Percentiles rank a stretch among this genome's conserved stretches.
Conservation (phyloP, 2,888 invertebrate genomes). For the Lordiphosa fenestrarum region DNA sequence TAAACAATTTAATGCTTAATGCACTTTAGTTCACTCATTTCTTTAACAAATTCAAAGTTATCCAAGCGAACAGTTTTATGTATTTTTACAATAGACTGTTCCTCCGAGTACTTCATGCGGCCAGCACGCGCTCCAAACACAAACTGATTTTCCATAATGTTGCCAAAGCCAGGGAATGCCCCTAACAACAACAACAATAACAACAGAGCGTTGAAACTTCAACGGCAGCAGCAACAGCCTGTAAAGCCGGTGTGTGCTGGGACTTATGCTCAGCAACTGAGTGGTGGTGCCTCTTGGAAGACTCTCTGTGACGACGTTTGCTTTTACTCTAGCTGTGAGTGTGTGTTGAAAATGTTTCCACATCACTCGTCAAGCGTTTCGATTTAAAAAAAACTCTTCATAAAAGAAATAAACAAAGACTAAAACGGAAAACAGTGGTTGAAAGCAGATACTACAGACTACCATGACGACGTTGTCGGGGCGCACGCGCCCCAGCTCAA, state of each 20-base stretch:
- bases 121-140: slow-evolving; percentile 64
- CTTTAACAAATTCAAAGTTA: too few species aligned
- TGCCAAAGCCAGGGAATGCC: slow-evolving; percentile 65
- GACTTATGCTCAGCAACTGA: slow-evolving; percentile 39
- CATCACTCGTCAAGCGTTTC: slow-evolving; percentile 81
- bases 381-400: slow-evolving; percentile 61
- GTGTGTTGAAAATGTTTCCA: slow-evolving; percentile 79
- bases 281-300: slow-evolving; percentile 25
- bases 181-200: slow-evolving; percentile 60
- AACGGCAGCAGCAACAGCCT: slow-evolving; percentile 56
- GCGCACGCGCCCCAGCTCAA: slow-evolving; percentile 76
- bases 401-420: slow-evolving; percentile 42
- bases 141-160: slow-evolving; percentile 74
- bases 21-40: too few species aligned
- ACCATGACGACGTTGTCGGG: slow-evolving; percentile 47
- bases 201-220: slow-evolving; percentile 21
- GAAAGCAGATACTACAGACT: slow-evolving; percentile 64
- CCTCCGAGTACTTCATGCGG: slow-evolving; percentile 44
- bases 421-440: slow-evolving; percentile 49
- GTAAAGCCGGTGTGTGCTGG: slow-evolving; percentile 72
- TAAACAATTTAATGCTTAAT: too few species aligned
- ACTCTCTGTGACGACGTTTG: slow-evolving; percentile 40
- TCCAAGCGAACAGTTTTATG: too few species aligned
- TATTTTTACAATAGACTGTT: background rate
- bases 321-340: slow-evolving; percentile 21